These are phyloP conservation scores for Pachypsylla venusta DNA, from an alignment of 1,140 invertebrate genomes.

Conservation along the genomic window DNA sequence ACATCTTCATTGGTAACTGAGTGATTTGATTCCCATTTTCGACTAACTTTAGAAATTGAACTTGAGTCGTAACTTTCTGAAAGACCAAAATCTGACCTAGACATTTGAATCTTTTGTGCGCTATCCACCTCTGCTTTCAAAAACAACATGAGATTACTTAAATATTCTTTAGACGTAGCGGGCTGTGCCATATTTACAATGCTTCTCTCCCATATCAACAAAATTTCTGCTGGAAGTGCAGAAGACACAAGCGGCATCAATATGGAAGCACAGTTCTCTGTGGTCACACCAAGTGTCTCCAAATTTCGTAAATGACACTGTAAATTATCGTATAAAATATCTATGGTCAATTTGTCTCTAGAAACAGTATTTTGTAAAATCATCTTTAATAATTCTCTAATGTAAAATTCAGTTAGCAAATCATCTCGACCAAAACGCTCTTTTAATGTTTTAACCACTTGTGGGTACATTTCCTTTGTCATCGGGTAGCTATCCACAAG, in stretches of 20 bases:
- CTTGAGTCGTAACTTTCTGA: not conserved
- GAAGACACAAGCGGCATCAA: not conserved
- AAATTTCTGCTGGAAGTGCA: not conserved
- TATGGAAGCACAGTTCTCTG: not conserved
- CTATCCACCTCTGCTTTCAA: not conserved
- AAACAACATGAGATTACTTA: not conserved
- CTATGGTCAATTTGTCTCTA: not conserved
- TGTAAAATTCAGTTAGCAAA: slow-evolving; percentile 1
- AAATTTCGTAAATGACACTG: not conserved
- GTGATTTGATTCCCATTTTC: too few species aligned
- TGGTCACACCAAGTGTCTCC: not conserved
- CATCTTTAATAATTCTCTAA: slow-evolving; percentile 2
- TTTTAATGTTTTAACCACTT: not conserved
- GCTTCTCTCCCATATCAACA: not conserved
- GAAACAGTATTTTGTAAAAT: not conserved
- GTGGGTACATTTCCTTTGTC: not conserved
- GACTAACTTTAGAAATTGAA: not conserved
- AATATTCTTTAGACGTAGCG: too few species aligned
- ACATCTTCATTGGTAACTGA: too few species aligned
- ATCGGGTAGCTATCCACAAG: not conserved
- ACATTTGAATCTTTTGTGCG: not conserved
- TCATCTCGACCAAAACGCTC: not conserved
- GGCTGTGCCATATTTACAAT: too few species aligned
- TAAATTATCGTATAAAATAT: not conserved
- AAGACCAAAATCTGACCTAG: not conserved